These are phyloP conservation scores for Platichthys stellatus DNA, from an alignment of 2,113 vertebrate species.

Conservation along the genomic window DNA sequence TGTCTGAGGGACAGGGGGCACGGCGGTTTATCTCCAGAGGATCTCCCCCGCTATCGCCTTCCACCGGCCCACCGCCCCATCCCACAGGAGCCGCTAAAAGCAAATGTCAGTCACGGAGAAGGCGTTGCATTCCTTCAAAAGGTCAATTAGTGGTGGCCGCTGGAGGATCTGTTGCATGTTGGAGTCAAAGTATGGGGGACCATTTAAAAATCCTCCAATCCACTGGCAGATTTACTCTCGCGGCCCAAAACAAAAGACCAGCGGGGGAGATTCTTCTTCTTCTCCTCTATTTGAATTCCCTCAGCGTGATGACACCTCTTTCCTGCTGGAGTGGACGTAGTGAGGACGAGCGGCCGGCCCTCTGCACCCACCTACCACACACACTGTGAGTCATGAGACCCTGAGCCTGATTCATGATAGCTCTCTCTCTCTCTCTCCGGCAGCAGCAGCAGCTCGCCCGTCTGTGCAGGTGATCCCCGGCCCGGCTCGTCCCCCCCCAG, in stretches of 20 bases:
- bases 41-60: slow-evolving; percentile 80
- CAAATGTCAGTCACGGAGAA: slow-evolving; percentile 79
- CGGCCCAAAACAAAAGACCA: background rate
- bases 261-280: background rate
- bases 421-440: slow-evolving; percentile 25
- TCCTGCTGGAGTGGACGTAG: slow-evolving; percentile 13
- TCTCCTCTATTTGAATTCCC: background rate
- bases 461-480: slow-evolving; percentile 65
- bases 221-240: background rate
- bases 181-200: slow-evolving; percentile 30
- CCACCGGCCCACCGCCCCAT: slow-evolving; percentile 69
- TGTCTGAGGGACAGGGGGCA: slow-evolving; percentile 73
- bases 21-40: slow-evolving; percentile 77
- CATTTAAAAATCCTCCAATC: background rate
- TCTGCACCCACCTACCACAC: slow-evolving; percentile 23
- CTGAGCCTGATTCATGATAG: slow-evolving; percentile 50
- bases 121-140: slow-evolving; percentile 74
- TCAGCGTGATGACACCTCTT: background rate
- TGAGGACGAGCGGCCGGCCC: slow-evolving; percentile 4
- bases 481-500: slow-evolving; percentile 52
- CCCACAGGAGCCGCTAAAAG: slow-evolving; percentile 79
- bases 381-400: slow-evolving; percentile 34
- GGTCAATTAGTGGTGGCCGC: slow-evolving; percentile 73
- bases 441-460: slow-evolving; percentile 3
- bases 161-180: slow-evolving; percentile 42